Conservation (phyloP, 2,113 vertebrate genomes). For the Machaerirhynchus nigripectus region DNA sequence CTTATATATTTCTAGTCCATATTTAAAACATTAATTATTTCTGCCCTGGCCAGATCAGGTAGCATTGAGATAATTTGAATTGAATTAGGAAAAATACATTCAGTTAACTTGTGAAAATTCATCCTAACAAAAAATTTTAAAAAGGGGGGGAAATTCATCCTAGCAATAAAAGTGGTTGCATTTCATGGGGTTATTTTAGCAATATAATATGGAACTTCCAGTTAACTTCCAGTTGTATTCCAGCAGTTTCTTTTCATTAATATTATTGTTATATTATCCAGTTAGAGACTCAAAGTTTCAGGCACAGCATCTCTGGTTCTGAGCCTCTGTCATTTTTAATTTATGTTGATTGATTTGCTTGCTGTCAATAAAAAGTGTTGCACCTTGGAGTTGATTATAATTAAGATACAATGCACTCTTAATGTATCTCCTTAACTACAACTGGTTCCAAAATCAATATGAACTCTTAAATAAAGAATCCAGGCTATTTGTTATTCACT, state of each 20-base stretch:
- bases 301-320: background rate
- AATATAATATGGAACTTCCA: background rate
- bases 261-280: background rate
- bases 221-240: background rate
- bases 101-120: background rate
- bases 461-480: conserved; percentile 39
- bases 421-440: conserved; percentile 30
- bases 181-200: background rate
- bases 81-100: background rate
- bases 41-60: background rate
- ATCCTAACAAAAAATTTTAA: background rate
- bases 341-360: conserved; percentile 52
- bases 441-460: conserved; percentile 50
- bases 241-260: background rate
- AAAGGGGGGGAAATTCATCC: background rate
- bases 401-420: conserved; percentile 54
- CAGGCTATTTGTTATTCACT: background rate
- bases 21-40: background rate
- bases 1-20: background rate
- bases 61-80: background rate
- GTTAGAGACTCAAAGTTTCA: background rate
- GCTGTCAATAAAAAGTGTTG: background rate
- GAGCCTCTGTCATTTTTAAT: conserved; percentile 2
- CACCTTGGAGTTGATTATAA: conserved; percentile 14
- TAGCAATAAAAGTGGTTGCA: background rate